phyloP scores from a whole-genome alignment of 2,888 invertebrate genomes.

The Willowsia nigromaculata region DNA sequence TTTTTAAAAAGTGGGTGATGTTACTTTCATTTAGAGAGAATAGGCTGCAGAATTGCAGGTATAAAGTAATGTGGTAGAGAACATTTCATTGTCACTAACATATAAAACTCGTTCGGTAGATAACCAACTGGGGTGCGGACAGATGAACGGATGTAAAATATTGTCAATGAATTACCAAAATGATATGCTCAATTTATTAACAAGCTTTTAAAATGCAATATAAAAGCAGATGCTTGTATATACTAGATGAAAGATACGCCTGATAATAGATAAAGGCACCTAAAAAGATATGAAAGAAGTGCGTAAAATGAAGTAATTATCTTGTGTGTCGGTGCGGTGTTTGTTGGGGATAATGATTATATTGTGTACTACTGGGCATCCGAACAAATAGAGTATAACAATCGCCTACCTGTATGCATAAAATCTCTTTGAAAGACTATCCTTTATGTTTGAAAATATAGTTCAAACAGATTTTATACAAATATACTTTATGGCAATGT shows the following conservation, averaged over 20 bases:
- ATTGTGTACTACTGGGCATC: neutral
- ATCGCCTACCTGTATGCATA: slow-evolving; percentile 46
- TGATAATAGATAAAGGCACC: neutral
- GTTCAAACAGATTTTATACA: too few species aligned
- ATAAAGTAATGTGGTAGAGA: neutral
- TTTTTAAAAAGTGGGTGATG: slow-evolving; percentile 47
- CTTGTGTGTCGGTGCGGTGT: slow-evolving; percentile 18
- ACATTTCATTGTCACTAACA: too few species aligned
- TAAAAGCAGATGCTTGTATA: neutral
- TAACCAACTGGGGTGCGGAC: slow-evolving; percentile 58
- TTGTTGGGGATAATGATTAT: slow-evolving; percentile 12
- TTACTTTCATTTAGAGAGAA: neutral
- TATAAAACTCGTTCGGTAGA: too few species aligned
- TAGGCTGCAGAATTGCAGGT: neutral
- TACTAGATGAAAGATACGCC: neutral
- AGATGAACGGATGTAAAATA: slow-evolving; percentile 59
- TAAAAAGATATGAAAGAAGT: slow-evolving; percentile 29
- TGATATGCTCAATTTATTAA: slow-evolving; percentile 44
- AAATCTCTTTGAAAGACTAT: too few species aligned
- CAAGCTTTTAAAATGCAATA: slow-evolving; percentile 41
- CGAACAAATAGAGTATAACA: neutral
- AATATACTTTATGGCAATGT: too few species aligned
- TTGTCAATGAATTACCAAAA: slow-evolving; percentile 54
- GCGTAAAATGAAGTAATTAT: slow-evolving; percentile 65
- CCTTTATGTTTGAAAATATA: too few species aligned